Evolutionary conservation across 2,888 invertebrate genomes (phyloP).

Genomic region (Lomographa bimaculata): DNA sequence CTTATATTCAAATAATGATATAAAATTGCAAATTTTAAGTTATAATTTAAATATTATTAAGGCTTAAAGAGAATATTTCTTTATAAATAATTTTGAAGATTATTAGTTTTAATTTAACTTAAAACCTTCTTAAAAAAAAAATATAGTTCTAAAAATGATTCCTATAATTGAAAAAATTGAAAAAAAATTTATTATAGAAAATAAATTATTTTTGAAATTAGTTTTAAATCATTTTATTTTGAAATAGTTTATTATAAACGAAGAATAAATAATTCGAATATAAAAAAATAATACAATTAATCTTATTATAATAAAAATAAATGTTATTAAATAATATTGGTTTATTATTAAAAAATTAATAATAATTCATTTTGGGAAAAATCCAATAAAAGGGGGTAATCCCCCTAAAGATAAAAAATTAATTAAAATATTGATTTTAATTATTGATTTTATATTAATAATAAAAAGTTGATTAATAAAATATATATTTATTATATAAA

Average conservation of each 20-base stretch:
- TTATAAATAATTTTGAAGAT: slow-evolving; percentile 86
- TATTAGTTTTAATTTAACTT: slow-evolving; percentile 85
- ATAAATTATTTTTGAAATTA: slow-evolving; percentile 65
- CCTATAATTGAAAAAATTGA: slow-evolving; percentile 52
- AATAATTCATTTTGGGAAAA: slow-evolving; percentile 84
- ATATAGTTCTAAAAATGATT: slow-evolving; percentile 61
- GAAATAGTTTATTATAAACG: slow-evolving; percentile 72
- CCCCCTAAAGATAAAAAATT: slow-evolving; percentile 84
- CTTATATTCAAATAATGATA: slow-evolving; percentile 81
- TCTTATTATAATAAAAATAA: slow-evolving; percentile 76
- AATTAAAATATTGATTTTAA: slow-evolving; percentile 78
- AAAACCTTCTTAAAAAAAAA: slow-evolving; percentile 74
- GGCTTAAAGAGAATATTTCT: slow-evolving; percentile 81
- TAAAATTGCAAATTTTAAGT: slow-evolving; percentile 86
- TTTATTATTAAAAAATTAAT: slow-evolving; percentile 77
- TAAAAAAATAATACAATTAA: slow-evolving; percentile 83
- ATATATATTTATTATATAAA: slow-evolving; percentile 74
- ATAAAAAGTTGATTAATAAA: slow-evolving; percentile 79
- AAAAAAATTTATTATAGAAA: slow-evolving; percentile 48
- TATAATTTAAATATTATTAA: slow-evolving; percentile 65
- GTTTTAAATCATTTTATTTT: too few relatives aligned
- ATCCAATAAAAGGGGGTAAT: slow-evolving; percentile 84
- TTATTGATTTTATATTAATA: slow-evolving; percentile 57
- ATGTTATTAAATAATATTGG: slow-evolving; percentile 63
- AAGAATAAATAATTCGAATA: slow-evolving; percentile 76